Evolutionary conservation across 2,888 invertebrate species (phyloP), one percentile per base, ranked within the genome.

Genomic region (Chymomyza fuscimana): DNA sequence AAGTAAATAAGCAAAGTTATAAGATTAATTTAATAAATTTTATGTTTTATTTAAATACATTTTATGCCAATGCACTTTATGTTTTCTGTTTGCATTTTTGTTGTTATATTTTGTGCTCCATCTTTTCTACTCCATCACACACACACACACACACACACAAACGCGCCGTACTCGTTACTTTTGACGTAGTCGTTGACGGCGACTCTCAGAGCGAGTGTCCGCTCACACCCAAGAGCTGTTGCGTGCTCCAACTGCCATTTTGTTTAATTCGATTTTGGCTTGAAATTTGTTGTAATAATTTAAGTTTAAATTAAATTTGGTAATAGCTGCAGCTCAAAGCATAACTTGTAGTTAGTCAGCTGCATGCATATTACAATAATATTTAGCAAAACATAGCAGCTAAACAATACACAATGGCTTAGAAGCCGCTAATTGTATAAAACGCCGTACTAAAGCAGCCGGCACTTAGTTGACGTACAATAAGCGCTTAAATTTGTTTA

Each of bases 221-320:
- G 77, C 83, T 82, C 75, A 80, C 83, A 80, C 82, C 81, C 82
- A 82, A 82, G 79, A 69, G 66, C 66, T 71, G 75, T 67, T 78
- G 74, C 74, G 72, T 84, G 86, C 80, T 83, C 81, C 82, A 90
- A 89, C 90, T 90, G 90, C 90, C 90, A 90, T 90, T 90, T 90
- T 90, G 89, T 90, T 90, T 89, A 88, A 87, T 84, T 79, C 80
- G 74, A 79, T 69, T 62, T 66, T 65, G 63, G 46, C 36, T 73
- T 79, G 77, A 76, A 80, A 74, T 80, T 76, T 79, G 72, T 82
- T 79, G 70, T 70, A 73, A 66, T 67, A 71, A 71, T 75, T 25
- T 7, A 58, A 32, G 9, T 46, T 46, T 12, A 5, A 32, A 32
- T 56, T 56, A 19, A 56, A 25, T 58, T 25, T 58, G 25, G 29